Conservation (phyloP, 2,888 invertebrate species). For the Drosophila suboccidentalis region DNA sequence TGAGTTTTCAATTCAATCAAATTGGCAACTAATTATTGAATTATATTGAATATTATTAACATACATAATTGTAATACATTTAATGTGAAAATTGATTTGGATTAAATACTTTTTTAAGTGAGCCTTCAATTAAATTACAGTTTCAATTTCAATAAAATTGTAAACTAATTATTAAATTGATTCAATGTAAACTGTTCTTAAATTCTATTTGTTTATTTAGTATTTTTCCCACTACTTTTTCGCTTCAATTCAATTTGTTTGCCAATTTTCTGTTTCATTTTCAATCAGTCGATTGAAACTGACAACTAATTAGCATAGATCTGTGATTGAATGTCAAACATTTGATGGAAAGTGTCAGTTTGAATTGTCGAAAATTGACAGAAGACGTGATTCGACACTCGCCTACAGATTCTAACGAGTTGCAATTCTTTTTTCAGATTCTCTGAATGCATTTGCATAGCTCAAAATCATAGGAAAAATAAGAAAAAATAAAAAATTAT, state of each 20-base stretch:
- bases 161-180: slow-evolving; percentile 20
- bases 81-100: neutral
- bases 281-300: slow-evolving; percentile 11
- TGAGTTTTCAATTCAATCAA: too few relatives aligned
- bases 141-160: slow-evolving; percentile 6
- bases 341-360: slow-evolving; percentile 56
- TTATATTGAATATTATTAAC: too few relatives aligned
- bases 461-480: neutral
- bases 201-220: neutral
- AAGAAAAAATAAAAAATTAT: neutral
- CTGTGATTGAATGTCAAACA: slow-evolving; percentile 40
- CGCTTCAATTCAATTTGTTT: neutral
- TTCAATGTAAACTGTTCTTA: slow-evolving; percentile 3
- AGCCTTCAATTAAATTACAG: slow-evolving; percentile 26
- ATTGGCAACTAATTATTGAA: too few relatives aligned
- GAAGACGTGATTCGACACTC: slow-evolving; percentile 30
- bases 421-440: slow-evolving; percentile 35
- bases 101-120: neutral
- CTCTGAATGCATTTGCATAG: slow-evolving; percentile 36
- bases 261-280: slow-evolving; percentile 6
- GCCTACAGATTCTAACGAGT: slow-evolving; percentile 39
- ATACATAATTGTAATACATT: neutral
- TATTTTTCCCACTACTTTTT: neutral
- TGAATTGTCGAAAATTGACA: slow-evolving; percentile 46
- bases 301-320: slow-evolving; percentile 33